These are phyloP conservation scores for Archocentrus centrarchus DNA, from an alignment of 2,113 vertebrate genomes.

Conservation along the genomic window DNA sequence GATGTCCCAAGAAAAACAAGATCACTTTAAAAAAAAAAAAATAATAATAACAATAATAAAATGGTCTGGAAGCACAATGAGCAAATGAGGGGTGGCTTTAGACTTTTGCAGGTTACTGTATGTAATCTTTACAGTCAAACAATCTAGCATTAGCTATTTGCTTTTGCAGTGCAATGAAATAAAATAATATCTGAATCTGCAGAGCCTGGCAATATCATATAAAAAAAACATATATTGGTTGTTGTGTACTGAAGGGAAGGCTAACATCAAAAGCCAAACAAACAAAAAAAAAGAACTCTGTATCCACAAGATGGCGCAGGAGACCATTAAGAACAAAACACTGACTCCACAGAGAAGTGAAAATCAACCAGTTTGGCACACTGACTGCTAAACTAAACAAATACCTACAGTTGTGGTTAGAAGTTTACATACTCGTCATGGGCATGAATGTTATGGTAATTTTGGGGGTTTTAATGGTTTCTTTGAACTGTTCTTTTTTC, in stretches of 20 bases:
- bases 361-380: neutral
- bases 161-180: neutral
- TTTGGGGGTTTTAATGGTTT: neutral
- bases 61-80: neutral
- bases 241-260: neutral
- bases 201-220: neutral
- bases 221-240: neutral
- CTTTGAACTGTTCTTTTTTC: neutral
- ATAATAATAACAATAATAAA: neutral
- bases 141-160: neutral
- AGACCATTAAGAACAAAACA: constrained; percentile 27
- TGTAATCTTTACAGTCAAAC: neutral
- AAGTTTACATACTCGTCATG: neutral
- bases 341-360: neutral
- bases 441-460: neutral
- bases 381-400: neutral
- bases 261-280: neutral
- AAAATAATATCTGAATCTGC: neutral
- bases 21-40: no score
- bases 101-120: neutral
- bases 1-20: no score
- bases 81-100: neutral
- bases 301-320: constrained; percentile 60
- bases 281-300: neutral
- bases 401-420: neutral